Conservation (phyloP, 2,888 invertebrate species). For the Hyposoter didymator region DNA sequence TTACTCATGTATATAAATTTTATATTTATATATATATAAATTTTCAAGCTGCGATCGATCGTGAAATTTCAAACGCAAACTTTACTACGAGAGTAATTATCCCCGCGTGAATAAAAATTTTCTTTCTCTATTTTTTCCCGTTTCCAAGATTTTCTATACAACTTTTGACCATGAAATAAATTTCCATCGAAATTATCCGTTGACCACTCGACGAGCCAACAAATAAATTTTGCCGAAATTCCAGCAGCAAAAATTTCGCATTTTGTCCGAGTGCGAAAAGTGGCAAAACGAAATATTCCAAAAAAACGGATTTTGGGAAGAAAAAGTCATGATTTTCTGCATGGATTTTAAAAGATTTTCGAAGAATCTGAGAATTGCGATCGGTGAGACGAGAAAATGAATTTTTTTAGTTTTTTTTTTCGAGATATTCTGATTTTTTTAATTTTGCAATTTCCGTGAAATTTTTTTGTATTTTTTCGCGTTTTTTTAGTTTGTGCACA, state of each 20-base stretch:
- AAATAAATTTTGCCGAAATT: not conserved
- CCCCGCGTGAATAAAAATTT: conserved; percentile 26
- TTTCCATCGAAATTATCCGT: not conserved
- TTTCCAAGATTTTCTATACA: not conserved
- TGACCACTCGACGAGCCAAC: not conserved
- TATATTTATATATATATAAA: conserved; percentile 38
- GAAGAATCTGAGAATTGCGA: no score
- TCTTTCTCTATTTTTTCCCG: not conserved
- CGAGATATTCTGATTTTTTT: not conserved
- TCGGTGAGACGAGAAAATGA: not conserved
- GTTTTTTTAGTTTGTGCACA: conserved; percentile 53
- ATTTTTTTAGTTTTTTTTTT: conserved; percentile 1
- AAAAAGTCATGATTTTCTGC: not conserved
- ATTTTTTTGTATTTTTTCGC: not conserved
- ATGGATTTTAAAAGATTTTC: not conserved
- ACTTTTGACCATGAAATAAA: not conserved
- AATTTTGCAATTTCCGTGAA: not conserved
- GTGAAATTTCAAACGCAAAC: conserved; percentile 50
- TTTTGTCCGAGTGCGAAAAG: no score
- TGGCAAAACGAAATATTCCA: not conserved
- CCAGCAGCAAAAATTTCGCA: not conserved
- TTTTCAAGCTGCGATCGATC: conserved; percentile 55
- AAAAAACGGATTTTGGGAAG: not conserved
- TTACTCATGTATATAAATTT: not conserved
- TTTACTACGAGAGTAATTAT: conserved; percentile 56